Evolutionary conservation across 2,888 invertebrate genomes (phyloP).

Genomic region (Calameuta pallipes): DNA sequence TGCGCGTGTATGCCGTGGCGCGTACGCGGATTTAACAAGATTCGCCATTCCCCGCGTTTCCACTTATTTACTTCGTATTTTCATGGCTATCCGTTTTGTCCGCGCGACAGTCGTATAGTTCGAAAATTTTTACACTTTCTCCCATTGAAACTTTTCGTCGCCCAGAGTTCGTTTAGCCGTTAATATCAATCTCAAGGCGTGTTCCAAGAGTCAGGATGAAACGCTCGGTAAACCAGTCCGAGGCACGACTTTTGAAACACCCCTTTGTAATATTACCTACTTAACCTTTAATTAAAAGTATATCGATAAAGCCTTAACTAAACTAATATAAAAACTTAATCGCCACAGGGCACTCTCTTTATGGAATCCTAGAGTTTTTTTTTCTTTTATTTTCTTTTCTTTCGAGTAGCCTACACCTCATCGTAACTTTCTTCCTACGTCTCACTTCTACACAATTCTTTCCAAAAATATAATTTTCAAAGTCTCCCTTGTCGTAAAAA

Average conservation of each 20-base stretch:
- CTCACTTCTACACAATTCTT: slow-evolving; percentile 13
- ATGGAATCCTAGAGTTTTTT: background rate
- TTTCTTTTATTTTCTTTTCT: background rate
- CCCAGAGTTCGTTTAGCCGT: background rate
- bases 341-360: background rate
- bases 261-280: slow-evolving; percentile 13
- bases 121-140: background rate
- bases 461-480: slow-evolving; percentile 21
- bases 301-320: slow-evolving; percentile 4
- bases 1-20: background rate
- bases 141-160: background rate
- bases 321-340: slow-evolving; percentile 2
- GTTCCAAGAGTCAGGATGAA: slow-evolving; percentile 2
- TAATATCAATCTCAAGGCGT: slow-evolving; percentile 2
- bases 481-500: slow-evolving; percentile 8
- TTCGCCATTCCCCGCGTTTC: background rate
- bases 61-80: background rate
- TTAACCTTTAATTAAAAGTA: slow-evolving; percentile 7
- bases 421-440: background rate
- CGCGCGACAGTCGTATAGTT: background rate
- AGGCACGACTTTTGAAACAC: slow-evolving; percentile 14
- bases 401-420: background rate
- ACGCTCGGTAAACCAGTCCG: slow-evolving; percentile 4
- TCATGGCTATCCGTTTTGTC: background rate
- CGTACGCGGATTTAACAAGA: too few relatives aligned